These are phyloP conservation scores for Apotomis capreana DNA, from an alignment of 2,888 invertebrate species.

Conservation along the genomic window DNA sequence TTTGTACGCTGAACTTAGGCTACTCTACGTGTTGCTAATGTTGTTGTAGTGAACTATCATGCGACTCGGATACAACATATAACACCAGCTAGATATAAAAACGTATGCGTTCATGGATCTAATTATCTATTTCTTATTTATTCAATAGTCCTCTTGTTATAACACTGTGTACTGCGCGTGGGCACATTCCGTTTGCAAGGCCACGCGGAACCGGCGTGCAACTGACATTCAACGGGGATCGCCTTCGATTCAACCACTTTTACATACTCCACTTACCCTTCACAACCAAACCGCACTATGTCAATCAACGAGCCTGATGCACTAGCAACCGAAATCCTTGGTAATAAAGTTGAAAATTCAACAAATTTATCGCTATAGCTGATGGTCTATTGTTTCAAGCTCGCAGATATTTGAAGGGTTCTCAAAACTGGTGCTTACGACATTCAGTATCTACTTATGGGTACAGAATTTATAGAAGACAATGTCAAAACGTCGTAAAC, in stretches of 20 bases:
- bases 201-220: constrained; percentile 57
- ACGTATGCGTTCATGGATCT: no score
- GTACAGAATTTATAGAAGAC: no score
- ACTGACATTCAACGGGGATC: constrained; percentile 50
- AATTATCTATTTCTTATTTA: no score
- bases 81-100: no score
- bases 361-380: not conserved
- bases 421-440: not conserved
- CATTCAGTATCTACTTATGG: no score
- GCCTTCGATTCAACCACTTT: constrained; percentile 59
- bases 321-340: not conserved
- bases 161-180: constrained; percentile 11
- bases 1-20: no score
- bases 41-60: no score
- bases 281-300: not conserved
- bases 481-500: no score
- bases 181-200: constrained; percentile 54
- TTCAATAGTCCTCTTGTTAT: not conserved
- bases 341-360: not conserved
- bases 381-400: constrained; percentile 1
- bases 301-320: not conserved
- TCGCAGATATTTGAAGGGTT: not conserved
- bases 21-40: no score
- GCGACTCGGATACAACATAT: no score
- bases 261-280: constrained; percentile 35